Conservation (phyloP, 2,888 invertebrate species). For the Spisula solida region DNA sequence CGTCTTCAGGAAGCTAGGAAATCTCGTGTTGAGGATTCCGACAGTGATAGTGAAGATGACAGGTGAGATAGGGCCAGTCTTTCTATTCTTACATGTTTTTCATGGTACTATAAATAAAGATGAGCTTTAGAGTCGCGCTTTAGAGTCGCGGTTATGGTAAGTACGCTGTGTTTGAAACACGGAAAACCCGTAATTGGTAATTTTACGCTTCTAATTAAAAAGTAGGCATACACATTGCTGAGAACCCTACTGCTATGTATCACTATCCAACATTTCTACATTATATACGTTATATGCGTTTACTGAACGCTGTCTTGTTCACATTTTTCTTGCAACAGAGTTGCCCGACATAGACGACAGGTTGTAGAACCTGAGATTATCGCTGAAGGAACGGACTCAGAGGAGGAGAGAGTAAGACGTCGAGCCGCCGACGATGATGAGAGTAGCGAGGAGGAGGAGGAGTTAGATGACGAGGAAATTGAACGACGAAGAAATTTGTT, state of each 20-base stretch:
- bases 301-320: too few relatives aligned
- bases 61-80: constrained; percentile 49
- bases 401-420: constrained; percentile 75
- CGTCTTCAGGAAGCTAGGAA: constrained; percentile 63
- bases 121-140: too few relatives aligned
- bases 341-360: constrained; percentile 83
- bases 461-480: constrained; percentile 87
- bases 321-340: constrained; percentile 74
- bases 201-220: too few relatives aligned
- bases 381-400: constrained; percentile 90
- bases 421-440: constrained; percentile 81
- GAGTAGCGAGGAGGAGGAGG: constrained; percentile 84
- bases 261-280: too few relatives aligned
- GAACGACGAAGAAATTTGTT: constrained; percentile 93
- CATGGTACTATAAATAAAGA: too few relatives aligned
- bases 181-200: too few relatives aligned
- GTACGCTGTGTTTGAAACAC: too few relatives aligned
- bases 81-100: too few relatives aligned
- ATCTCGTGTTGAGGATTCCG: constrained; percentile 68
- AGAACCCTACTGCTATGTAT: too few relatives aligned
- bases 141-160: too few relatives aligned
- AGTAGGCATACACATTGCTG: too few relatives aligned
- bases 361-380: constrained; percentile 89
- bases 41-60: constrained; percentile 85
- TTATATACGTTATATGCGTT: too few relatives aligned